Evolutionary conservation across 2,113 vertebrate genomes (phyloP), one percentile per base, ranked within the genome.

Genomic region (Hypanus sabinus): DNA sequence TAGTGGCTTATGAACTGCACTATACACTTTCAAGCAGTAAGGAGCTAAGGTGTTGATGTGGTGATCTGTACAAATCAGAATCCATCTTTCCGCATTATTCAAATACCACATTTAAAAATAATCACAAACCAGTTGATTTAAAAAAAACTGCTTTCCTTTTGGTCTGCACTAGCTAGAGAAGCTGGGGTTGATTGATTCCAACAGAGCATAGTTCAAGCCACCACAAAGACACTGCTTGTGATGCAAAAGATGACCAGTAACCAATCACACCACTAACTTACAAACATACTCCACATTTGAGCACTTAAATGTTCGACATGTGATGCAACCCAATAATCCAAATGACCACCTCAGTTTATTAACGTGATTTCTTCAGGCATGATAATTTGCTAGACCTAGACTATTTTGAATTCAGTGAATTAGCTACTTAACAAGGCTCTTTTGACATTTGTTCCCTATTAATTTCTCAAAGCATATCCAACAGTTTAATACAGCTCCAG

Each of bases 101-200:
- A 73, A 93, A 73, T 55, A 92, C 36, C 68, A 93, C 70, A 46
- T 73, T 70, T 30, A 38, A 73, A 73, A 24, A 93, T 33, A 71
- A 93, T 73, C 88, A 70, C 65, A 65, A 27, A 5, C 88, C 24
- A 36, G 88, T 65, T 91, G 46, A 85, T 60, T 85, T 16, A 36
- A 38, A 90, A 5, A 65, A 91, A 70, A 93, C 33, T 93, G 85
- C 85, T 62, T 90, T 90, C 85, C 70, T 93, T 70, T 93, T 93
- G 6, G 68, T 24, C 68, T 93, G 9, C 70, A 73, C 70, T 73
- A 70, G 36, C 73, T 55, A 93, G 70, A 38, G 73, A 36, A 93
- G 30, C 38, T 93, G 22, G 22, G 68, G 24, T 55, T 55, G 38
- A 93, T 93, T 93, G 38, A 93, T 93, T 93, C 11, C 91, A 73